Base-by-base conservation (phyloP, 2,888 invertebrate genomes). In the Fissipunctia ypsillon region DNA sequence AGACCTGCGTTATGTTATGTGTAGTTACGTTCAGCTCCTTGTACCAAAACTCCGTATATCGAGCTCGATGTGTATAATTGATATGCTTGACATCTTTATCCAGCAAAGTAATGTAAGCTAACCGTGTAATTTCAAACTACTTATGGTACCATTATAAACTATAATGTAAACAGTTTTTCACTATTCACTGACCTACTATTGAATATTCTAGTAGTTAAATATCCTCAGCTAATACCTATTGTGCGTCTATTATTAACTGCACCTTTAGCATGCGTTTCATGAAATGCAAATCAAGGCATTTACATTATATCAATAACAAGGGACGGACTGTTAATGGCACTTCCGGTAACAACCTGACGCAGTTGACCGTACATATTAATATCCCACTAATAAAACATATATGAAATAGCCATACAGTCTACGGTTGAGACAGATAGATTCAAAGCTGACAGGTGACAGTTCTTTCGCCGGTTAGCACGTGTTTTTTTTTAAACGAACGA, bases 201-300 rank as follows among this genome's bases (percentile, higher is more conserved):
- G 3, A 69, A 69, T 69, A 57, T 69, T 56, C 38, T 28, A 71
- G 9, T 31, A 41, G n/a, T 56, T 9, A 3, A 16, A 43, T 7
- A 43, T 60, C 14, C 43, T 43, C 22, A 38, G 9, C 25, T n/a
- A n/a, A n/a, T n/a, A n/a, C 35, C 16, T 1, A 12, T 7, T 50
- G 3, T 35, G 16, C 12, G 12, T 48, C n/a, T 57, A 78, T 78
- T 71, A 63, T 56, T 38, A 63, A 48, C n/a, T n/a, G 45, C n/a
- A 54, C 12, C 19, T 45, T 41, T 19, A 38, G 25, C 31, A 14
- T 45, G 57, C 43, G 38, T 14, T n/a, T 41, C 4, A 38, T 14
- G 7, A 31, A 57, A 45, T 70, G 70, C 63, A 76, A 67, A 67
- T 67, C 14, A 41, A 41, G 61, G 16, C 25, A 31, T 66, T 35